These are phyloP conservation scores for Brachionus calyciflorus DNA, from an alignment of 1,140 invertebrate genomes.

Conservation along the genomic window DNA sequence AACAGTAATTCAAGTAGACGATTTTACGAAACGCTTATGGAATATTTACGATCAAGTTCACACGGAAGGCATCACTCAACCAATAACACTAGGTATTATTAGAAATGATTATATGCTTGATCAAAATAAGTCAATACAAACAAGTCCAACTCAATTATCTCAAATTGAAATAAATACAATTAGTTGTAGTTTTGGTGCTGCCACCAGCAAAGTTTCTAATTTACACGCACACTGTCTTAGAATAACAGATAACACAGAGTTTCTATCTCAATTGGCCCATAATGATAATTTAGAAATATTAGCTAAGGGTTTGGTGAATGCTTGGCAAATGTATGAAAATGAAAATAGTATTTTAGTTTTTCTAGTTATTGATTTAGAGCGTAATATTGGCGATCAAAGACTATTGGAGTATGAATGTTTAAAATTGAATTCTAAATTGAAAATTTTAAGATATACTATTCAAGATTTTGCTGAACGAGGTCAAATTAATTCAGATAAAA, in stretches of 20 bases:
- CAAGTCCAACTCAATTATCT: not conserved
- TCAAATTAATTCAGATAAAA: not conserved
- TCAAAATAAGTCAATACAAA: not conserved
- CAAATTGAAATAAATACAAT: conserved; percentile 47
- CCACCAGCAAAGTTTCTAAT: not conserved
- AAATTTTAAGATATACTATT: conserved; percentile 20
- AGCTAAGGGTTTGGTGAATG: not conserved
- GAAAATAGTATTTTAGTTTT: conserved; percentile 8
- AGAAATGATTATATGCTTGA: conserved; percentile 46
- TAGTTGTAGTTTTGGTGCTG: conserved; percentile 32
- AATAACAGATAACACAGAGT: not conserved
- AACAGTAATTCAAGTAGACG: conserved; percentile 27
- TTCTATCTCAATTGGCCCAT: too few relatives aligned
- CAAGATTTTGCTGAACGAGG: not conserved
- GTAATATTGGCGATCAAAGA: conserved; percentile 46
- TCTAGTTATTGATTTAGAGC: conserved; percentile 15
- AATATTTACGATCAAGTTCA: conserved; percentile 17
- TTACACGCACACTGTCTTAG: not conserved
- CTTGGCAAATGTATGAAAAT: conserved; percentile 28
- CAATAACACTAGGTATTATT: not conserved
- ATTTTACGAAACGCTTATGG: conserved; percentile 44
- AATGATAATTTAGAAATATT: not conserved
- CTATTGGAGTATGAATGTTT: conserved; percentile 17
- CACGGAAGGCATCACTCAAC: not conserved
- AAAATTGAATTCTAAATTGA: not conserved